Evolutionary conservation across 1,140 invertebrate genomes (phyloP).

Genomic region (Seison nebaliae): DNA sequence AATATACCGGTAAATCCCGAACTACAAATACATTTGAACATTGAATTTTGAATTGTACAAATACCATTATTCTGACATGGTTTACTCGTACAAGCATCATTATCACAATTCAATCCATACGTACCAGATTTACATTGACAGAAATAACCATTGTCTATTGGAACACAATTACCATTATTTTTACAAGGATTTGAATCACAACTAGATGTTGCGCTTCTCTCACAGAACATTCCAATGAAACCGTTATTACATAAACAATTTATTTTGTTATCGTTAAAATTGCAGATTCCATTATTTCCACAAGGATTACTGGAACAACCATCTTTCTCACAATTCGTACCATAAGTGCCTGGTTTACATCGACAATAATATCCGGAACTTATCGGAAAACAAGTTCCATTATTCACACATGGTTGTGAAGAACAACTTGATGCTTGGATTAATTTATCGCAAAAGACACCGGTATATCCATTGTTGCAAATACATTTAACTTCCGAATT

Average conservation of each 20-base stretch:
- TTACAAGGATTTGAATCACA: slow-evolving; percentile 75
- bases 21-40: slow-evolving; percentile 7
- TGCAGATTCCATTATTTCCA: slow-evolving; percentile 7
- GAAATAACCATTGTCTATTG: slow-evolving; percentile 55
- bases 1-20: slow-evolving; percentile 3
- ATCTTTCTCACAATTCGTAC: slow-evolving; percentile 13
- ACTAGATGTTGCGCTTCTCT: slow-evolving; percentile 44
- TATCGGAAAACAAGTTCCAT: slow-evolving; percentile 58
- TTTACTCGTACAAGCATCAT: slow-evolving; percentile 3
- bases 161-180: slow-evolving; percentile 55
- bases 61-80: slow-evolving; percentile 5
- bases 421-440: slow-evolving; percentile 81
- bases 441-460: slow-evolving; percentile 42
- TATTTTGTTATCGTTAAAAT: slow-evolving; percentile 27
- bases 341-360: slow-evolving; percentile 12
- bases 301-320: slow-evolving; percentile 6
- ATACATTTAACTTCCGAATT: background rate
- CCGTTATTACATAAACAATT: slow-evolving; percentile 22
- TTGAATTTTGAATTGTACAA: slow-evolving; percentile 1
- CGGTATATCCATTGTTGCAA: slow-evolving; percentile 7
- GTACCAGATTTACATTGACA: slow-evolving; percentile 51
- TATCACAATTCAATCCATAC: slow-evolving; percentile 19
- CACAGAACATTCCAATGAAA: slow-evolving; percentile 19
- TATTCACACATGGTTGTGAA: slow-evolving; percentile 58
- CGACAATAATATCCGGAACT: slow-evolving; percentile 28